Percentiles rank a stretch among this genome's conserved stretches.
Evolutionary conservation across 2,113 vertebrate genomes (phyloP).

Genomic region (Plestiodon gilberti): DNA sequence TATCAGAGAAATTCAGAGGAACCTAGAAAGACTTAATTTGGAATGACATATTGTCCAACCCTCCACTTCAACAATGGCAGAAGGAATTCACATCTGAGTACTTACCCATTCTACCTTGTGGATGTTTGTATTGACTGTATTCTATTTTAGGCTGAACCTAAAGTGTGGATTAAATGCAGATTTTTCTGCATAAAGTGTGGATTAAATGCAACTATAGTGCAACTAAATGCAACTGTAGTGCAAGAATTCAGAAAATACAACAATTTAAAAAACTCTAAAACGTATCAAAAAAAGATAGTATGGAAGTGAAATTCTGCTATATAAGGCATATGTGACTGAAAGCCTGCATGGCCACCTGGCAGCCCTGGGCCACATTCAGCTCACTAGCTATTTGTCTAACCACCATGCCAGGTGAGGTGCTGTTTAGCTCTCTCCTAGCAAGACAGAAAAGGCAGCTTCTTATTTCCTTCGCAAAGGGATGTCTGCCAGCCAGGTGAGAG

Average conservation of each 20-base stretch:
- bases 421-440: neutral
- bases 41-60: neutral
- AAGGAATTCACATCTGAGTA: neutral
- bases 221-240: no score
- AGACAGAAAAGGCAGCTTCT: neutral
- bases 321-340: neutral
- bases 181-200: neutral
- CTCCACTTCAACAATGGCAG: constrained; percentile 20
- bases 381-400: neutral
- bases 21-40: neutral
- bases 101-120: neutral
- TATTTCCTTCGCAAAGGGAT: neutral
- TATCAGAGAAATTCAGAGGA: constrained; percentile 23
- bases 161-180: neutral
- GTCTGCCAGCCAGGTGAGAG: neutral
- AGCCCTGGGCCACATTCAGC: neutral
- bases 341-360: neutral
- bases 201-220: neutral
- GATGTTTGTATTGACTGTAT: constrained; percentile 3
- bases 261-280: neutral
- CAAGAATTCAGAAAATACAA: neutral
- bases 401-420: neutral
- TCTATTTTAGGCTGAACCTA: neutral
- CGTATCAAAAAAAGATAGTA: neutral
- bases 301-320: neutral